Base-by-base conservation (phyloP, 2,888 invertebrate species). In the Spilosoma lubricipeda region DNA sequence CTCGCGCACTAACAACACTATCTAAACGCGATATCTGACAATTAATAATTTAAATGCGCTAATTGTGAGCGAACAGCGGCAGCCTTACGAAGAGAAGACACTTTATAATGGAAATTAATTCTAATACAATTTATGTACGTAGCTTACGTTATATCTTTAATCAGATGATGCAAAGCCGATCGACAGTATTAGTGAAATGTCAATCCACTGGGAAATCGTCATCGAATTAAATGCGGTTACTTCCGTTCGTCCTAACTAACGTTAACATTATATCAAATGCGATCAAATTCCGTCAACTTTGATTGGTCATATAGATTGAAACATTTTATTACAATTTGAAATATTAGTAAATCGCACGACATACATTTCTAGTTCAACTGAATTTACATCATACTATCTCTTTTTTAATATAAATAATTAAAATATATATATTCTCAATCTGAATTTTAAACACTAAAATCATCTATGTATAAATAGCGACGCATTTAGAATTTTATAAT, bases 381-480 rank as follows among this genome's bases (percentile, higher is more conserved):
- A 91, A 93, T 93, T 91, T 92, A 93, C 88, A 92, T 91, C 92
- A 92, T 90, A 88, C 92, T 93, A 92, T 80, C 86, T 90, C 88
- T 81, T 88, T 85, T 88, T 89, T 88, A 87, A 89, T 90, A 90
- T 92, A 92, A 90, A 90, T 93, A 92, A 92, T 91, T 92, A 91
- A 90, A 88, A 89, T 90, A 90, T 89, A 90, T 89, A 87, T 86
- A 91, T 91, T 93, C 86, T 93, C 90, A 93, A 94, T 95, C 93
- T 95, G 94, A 95, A 93, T 92, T 90, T n/a, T 92, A 92, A 93
- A 93, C 87, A 91, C 92, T 94, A 92, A 91, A 91, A 88, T 90
- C 89, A 90, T 92, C 91, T 93, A 93, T 89, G 91, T 88, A 93
- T 94, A 94, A 94, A 95, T 95, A 95, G 95, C 93, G 91, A 93